Conservation (phyloP, 2,888 invertebrate species). For the Leucania comma region DNA sequence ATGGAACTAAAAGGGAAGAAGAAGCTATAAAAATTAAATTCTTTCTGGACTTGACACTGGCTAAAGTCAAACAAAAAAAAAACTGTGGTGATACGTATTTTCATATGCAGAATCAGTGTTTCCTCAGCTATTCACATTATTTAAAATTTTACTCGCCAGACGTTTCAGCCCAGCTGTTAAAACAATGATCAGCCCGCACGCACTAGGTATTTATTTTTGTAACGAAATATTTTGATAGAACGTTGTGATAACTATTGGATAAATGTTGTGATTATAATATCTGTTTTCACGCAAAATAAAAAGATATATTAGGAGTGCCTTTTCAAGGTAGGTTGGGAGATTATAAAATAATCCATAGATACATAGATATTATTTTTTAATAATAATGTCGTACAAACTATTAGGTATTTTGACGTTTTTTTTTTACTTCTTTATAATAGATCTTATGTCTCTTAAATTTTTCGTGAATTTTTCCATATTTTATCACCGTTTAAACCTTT, state of each 20-base stretch:
- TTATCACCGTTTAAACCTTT: too few relatives aligned
- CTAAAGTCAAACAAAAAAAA: too few relatives aligned
- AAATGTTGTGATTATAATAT: background rate
- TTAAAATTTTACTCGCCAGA: slow-evolving; percentile 36
- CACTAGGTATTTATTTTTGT: slow-evolving; percentile 17
- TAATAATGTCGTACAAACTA: background rate
- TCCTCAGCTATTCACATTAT: slow-evolving; percentile 6
- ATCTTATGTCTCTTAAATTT: too few relatives aligned
- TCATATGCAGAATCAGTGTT: slow-evolving; percentile 1
- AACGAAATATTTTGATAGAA: slow-evolving; percentile 25
- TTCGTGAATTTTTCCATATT: too few relatives aligned
- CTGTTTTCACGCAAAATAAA: background rate
- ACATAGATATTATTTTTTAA: too few relatives aligned
- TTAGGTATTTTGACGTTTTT: background rate
- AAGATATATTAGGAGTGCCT: too few relatives aligned
- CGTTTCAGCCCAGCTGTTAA: slow-evolving; percentile 29
- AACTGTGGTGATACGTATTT: background rate
- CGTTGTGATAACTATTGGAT: background rate
- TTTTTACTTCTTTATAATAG: too few relatives aligned
- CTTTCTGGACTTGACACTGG: too few relatives aligned
- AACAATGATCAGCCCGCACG: slow-evolving; percentile 23
- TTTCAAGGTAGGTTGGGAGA: too few relatives aligned
- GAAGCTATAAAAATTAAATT: too few relatives aligned
- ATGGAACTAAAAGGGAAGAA: too few relatives aligned
- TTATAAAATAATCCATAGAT: too few relatives aligned